These are phyloP conservation scores for Tautogolabrus adspersus DNA, from an alignment of 2,113 vertebrate genomes.

Conservation along the genomic window DNA sequence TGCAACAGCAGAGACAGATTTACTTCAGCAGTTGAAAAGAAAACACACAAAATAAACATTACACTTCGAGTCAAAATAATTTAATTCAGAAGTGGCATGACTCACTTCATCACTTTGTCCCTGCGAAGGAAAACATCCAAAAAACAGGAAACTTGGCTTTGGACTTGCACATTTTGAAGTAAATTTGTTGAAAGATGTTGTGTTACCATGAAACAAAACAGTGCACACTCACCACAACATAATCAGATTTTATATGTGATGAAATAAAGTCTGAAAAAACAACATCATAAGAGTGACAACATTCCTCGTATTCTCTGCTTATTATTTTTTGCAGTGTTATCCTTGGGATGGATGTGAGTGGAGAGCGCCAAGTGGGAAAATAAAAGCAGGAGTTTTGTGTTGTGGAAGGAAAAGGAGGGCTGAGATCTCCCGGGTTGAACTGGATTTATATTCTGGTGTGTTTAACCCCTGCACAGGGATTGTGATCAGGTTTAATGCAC, in stretches of 20 bases:
- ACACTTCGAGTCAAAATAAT: constrained; percentile 9
- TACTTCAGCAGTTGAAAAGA: neutral
- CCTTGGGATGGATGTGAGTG: constrained; percentile 29
- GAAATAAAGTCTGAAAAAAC: constrained; percentile 45
- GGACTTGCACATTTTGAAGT: neutral
- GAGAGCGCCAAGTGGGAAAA: constrained; percentile 22
- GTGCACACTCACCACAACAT: constrained; percentile 16
- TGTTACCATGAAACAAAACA: constrained; percentile 18
- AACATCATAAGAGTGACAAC: constrained; percentile 1
- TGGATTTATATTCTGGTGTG: constrained; percentile 36
- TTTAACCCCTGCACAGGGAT: constrained; percentile 25
- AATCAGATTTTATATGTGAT: constrained; percentile 33
- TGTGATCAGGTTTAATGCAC: constrained; percentile 36
- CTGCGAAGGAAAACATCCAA: neutral
- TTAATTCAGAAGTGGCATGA: constrained; percentile 13
- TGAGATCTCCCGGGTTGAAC: constrained; percentile 35
- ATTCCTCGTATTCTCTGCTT: constrained; percentile 19
- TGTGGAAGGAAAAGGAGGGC: constrained; percentile 18
- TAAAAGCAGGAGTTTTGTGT: constrained; percentile 40
- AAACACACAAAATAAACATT: constrained; percentile 29
- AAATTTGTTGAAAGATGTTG: constrained; percentile 16
- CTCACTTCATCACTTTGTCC: constrained; percentile 19
- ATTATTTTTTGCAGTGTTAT: constrained; percentile 43
- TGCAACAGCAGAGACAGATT: neutral
- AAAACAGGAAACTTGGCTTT: constrained; percentile 32